Conservation (phyloP, 2,113 vertebrate genomes). For the Anolis sagrei region DNA sequence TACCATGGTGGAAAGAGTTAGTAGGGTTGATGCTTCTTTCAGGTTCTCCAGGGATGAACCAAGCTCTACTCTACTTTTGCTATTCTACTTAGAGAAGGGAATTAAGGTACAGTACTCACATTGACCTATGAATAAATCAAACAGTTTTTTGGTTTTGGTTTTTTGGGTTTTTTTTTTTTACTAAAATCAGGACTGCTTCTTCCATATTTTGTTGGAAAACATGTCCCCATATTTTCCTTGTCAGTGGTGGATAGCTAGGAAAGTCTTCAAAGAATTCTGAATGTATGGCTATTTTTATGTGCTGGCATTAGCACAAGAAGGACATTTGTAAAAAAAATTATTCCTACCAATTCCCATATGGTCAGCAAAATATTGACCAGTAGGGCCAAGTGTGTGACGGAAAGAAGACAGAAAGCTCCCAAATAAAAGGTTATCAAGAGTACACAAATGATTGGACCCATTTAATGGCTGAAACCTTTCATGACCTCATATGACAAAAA, state of each 20-base stretch:
- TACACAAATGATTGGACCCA: neutral
- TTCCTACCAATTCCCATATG: neutral
- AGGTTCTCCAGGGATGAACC: too few species aligned
- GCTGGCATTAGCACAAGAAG: neutral
- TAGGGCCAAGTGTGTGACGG: neutral
- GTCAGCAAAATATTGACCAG: neutral
- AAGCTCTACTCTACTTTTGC: too few species aligned
- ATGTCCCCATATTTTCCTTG: too few species aligned
- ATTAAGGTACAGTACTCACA: too few species aligned
- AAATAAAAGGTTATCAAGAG: neutral
- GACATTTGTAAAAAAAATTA: neutral
- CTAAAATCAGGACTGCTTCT: neutral
- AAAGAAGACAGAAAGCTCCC: neutral
- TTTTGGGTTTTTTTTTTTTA: too few species aligned
- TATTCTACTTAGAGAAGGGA: too few species aligned
- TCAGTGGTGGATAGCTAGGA: neutral
- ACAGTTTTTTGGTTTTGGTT: too few species aligned
- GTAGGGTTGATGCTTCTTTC: too few species aligned
- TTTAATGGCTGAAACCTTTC: neutral
- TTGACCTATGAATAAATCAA: too few species aligned
- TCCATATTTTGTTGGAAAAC: neutral
- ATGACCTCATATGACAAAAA: neutral
- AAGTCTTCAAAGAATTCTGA: neutral
- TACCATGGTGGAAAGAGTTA: too few species aligned
- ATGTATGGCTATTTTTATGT: neutral